Evolutionary conservation across 30 jellyfish, hydroid and myxozoan species (phyloP), one percentile per base, ranked within the genome.

Genomic region (Aurelia aurita complex sp. Pacific): DNA sequence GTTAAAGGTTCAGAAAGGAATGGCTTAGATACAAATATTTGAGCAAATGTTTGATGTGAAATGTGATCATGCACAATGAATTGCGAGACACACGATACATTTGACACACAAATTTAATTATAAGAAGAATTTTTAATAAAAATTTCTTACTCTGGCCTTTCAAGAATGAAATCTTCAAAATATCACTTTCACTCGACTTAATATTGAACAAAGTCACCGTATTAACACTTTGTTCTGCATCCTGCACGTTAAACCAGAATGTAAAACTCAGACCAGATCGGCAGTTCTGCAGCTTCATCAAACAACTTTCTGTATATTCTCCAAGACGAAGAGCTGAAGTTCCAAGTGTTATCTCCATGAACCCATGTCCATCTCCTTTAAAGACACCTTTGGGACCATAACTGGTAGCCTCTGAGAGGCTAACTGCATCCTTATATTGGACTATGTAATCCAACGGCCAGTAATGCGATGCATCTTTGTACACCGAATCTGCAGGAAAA

Each of bases 401-500:
- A 32, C 54, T 55, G 51, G 89, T 23, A 3, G 89, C 89, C 29
- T 65, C 65, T 17, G 36, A 16, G 43, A 6, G 42, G 40, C 65
- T 7, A 2, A 80, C 89, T 12, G 55, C 38, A 50, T 80, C 89
- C 36, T 80, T 67, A 15, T 46, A 62, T 17, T 72, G 81, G 6
- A 46, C 19, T 63, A 80, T 80, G 35, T 72, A 67, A 51, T 84
- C 93, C 46, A 84, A 75, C 33, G 93, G 87, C 93, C 93, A 84
- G 68, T 43, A 74, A 43, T 84, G 93, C 8, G 93, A 73, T 12
- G 93, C 87, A 29, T 42, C 46, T 34, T 74, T 36, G 79, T 84
- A 84, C 11, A 74, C 65, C 17, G 87, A 84, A 14, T 50, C 93
- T 84, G 70, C 18, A 84, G 38, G 59, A 23, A 46, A 57, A 9